phyloP scores from a whole-genome alignment of 2,113 vertebrate genomes.

The Pelvicachromis taeniatus region DNA sequence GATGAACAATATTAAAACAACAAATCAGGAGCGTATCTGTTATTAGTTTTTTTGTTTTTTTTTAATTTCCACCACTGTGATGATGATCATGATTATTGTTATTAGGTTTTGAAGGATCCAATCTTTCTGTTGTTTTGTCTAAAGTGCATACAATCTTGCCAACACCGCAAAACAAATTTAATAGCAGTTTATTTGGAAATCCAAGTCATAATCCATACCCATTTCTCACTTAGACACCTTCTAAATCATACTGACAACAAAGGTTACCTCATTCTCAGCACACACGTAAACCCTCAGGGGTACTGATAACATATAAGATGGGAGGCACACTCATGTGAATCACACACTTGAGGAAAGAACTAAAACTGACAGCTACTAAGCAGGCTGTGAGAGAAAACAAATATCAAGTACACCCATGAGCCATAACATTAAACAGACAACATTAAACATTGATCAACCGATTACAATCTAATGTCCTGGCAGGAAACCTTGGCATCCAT shows the following conservation, averaged over 20 bases:
- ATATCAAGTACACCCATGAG: not conserved
- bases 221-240: not conserved
- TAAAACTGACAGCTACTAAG: constrained; percentile 3
- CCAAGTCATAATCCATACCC: not conserved
- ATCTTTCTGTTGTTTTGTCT: not conserved
- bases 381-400: not conserved
- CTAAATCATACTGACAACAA: not conserved
- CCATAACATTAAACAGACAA: not conserved
- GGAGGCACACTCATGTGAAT: not conserved
- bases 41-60: not conserved
- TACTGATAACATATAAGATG: not conserved
- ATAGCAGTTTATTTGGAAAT: not conserved
- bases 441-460: not conserved
- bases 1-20: not conserved
- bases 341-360: not conserved
- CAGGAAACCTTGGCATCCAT: not conserved
- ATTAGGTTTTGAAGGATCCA: not conserved
- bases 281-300: constrained; percentile 9
- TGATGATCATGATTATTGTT: not conserved
- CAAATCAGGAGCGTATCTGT: not conserved
- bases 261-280: not conserved
- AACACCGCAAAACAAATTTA: not conserved
- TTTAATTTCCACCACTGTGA: not conserved
- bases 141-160: not conserved
- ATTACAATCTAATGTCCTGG: not conserved